Evolutionary conservation across 2,113 vertebrate genomes (phyloP).

Genomic region (Spea bombifrons): DNA sequence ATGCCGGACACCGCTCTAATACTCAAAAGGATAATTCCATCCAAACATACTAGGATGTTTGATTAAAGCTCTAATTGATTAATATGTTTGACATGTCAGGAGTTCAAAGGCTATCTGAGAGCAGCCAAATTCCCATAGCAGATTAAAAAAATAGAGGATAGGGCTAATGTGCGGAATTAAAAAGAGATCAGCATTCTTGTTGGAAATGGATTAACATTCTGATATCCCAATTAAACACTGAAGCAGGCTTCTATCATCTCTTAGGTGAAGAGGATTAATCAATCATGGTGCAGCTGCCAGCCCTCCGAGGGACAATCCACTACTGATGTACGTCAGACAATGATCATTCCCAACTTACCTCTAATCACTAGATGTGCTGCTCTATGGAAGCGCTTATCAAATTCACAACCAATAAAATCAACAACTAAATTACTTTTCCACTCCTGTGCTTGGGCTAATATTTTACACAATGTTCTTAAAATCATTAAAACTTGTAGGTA

Average conservation of each 20-base stretch:
- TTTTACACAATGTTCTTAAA: too few relatives aligned
- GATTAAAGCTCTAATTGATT: conserved; percentile 18
- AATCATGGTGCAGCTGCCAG: conserved; percentile 32
- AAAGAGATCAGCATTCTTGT: conserved; percentile 21
- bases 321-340: conserved; percentile 28
- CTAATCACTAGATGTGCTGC: conserved; percentile 29
- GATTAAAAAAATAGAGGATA: conserved; percentile 36
- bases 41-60: not conserved
- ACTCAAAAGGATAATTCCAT: not conserved
- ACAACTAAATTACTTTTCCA: conserved; percentile 12
- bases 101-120: conserved; percentile 38
- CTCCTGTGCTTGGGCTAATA: not conserved
- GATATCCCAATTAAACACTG: conserved; percentile 46
- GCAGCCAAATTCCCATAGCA: conserved; percentile 20
- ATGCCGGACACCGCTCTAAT: too few relatives aligned
- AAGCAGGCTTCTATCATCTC: conserved; percentile 41
- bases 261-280: conserved; percentile 46
- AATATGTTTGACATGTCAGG: conserved; percentile 34
- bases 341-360: conserved; percentile 21
- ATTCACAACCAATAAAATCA: conserved; percentile 7
- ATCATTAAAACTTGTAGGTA: too few relatives aligned
- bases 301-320: conserved; percentile 34
- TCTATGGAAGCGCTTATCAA: conserved; percentile 30
- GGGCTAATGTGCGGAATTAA: conserved; percentile 39
- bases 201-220: conserved; percentile 44